Percentiles rank a stretch among this genome's conserved stretches.
Conservation (phyloP, 2,888 invertebrate species). For the Archips xylosteana region DNA sequence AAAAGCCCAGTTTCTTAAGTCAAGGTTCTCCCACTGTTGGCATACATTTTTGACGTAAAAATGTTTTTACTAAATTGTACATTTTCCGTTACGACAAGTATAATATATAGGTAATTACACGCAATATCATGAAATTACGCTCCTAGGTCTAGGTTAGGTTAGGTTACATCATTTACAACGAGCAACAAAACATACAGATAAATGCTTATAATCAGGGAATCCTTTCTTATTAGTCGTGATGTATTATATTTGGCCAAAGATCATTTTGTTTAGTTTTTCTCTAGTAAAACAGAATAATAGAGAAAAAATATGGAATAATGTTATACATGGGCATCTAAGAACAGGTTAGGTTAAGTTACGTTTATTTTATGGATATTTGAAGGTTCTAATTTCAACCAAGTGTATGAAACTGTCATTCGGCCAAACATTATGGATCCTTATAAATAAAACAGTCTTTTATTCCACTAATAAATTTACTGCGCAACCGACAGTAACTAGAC, state of each 20-base stretch:
- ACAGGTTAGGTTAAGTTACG: too few relatives aligned
- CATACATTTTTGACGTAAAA: slow-evolving; percentile 13
- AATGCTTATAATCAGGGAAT: background rate
- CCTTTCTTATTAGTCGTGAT: too few relatives aligned
- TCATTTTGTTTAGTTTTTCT: too few relatives aligned
- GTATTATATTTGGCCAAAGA: too few relatives aligned
- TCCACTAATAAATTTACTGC: background rate
- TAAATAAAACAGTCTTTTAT: background rate
- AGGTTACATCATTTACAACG: background rate
- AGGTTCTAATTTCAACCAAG: too few relatives aligned
- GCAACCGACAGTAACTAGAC: slow-evolving; percentile 18
- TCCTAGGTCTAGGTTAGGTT: background rate
- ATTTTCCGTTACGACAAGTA: background rate
- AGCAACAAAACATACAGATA: background rate
- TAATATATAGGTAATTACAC: background rate
- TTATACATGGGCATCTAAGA: too few relatives aligned
- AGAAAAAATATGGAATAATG: too few relatives aligned
- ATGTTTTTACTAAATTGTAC: slow-evolving; percentile 16
- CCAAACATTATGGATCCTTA: background rate
- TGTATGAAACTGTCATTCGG: too few relatives aligned
- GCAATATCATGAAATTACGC: background rate
- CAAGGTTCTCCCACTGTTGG: background rate
- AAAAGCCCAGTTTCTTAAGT: slow-evolving; percentile 13
- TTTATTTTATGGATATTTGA: too few relatives aligned
- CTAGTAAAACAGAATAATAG: too few relatives aligned